Conservation (phyloP, 2,113 vertebrate genomes). For the Platycercus adscitus region DNA sequence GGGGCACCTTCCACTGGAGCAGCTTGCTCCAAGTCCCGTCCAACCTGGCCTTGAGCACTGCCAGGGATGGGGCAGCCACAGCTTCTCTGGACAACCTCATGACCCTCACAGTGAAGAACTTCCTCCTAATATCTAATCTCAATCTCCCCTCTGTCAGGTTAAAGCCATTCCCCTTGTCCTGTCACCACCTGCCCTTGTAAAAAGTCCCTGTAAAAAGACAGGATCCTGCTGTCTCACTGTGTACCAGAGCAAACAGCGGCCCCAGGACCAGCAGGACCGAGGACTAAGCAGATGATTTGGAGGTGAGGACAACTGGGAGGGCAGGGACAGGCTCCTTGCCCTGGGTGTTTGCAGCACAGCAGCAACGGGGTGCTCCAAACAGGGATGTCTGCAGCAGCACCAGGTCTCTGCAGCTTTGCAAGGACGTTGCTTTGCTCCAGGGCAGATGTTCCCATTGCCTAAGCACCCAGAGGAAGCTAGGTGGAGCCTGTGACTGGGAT, state of each 20-base stretch:
- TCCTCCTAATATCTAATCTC: neutral
- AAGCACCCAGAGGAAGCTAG: neutral
- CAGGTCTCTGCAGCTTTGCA: neutral
- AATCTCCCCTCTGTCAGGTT: neutral
- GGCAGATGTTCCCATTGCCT: neutral
- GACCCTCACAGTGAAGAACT: neutral
- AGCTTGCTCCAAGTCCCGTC: neutral
- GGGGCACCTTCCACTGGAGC: neutral
- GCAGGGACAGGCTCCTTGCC: neutral
- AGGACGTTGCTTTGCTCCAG: neutral
- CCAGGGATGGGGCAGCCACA: neutral
- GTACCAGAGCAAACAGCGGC: neutral
- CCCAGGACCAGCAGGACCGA: accelerated
- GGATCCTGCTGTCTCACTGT: neutral
- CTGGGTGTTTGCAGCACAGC: neutral
- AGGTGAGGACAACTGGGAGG: neutral
- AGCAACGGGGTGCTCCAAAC: accelerated
- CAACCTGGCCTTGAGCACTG: neutral
- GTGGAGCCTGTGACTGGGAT: accelerated
- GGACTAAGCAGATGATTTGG: neutral
- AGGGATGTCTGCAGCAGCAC: neutral
- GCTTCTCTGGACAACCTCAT: neutral
- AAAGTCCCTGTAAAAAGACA: neutral
- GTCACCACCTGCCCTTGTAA: neutral
- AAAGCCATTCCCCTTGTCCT: neutral